phyloP scores from a whole-genome alignment of 2,888 invertebrate genomes.

The Epistrophe grossulariae region DNA sequence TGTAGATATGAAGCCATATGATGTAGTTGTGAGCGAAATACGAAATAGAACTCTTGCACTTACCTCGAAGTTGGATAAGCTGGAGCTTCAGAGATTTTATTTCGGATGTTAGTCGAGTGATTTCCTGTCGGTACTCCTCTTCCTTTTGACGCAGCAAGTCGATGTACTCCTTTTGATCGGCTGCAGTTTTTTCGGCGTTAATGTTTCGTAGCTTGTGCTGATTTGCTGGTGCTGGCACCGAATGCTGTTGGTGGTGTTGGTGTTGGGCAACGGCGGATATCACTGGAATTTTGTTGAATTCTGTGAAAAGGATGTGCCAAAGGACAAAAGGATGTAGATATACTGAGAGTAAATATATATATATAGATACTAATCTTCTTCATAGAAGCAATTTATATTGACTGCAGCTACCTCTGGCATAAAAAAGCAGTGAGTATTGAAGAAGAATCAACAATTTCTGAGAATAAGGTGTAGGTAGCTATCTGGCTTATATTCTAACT shows the following conservation, averaged over 20 bases:
- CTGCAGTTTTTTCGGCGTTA: slow-evolving; percentile 73
- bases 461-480: not conserved
- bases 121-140: slow-evolving; percentile 86
- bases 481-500: not conserved
- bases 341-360: not conserved
- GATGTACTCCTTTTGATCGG: slow-evolving; percentile 83
- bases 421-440: not conserved
- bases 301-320: slow-evolving; percentile 28
- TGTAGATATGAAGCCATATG: not conserved
- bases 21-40: slow-evolving; percentile 15
- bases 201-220: slow-evolving; percentile 76
- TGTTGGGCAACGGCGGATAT: slow-evolving; percentile 65
- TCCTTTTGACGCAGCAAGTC: slow-evolving; percentile 86
- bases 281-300: slow-evolving; percentile 73
- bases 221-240: slow-evolving; percentile 59
- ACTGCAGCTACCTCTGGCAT: not conserved
- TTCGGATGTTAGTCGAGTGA: slow-evolving; percentile 87
- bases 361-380: not conserved
- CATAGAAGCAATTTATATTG: not conserved
- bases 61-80: slow-evolving; percentile 86
- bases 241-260: slow-evolving; percentile 64
- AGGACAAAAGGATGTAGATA: slow-evolving; percentile 39
- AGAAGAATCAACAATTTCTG: not conserved
- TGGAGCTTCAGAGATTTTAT: slow-evolving; percentile 86
- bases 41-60: slow-evolving; percentile 66